Conservation (phyloP, 1,140 invertebrate genomes). For the Delia radicum region DNA sequence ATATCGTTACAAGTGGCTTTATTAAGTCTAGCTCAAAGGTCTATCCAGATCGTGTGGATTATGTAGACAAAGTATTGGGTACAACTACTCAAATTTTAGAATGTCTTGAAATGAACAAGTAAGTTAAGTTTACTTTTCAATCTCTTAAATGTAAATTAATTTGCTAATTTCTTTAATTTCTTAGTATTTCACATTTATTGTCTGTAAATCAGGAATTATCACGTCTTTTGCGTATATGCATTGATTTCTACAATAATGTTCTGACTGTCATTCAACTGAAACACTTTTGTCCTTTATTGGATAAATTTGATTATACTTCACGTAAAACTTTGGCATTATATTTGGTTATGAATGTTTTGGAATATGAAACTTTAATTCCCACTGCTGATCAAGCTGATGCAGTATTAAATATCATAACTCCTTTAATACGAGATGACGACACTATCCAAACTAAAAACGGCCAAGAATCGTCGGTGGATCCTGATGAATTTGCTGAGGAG, state of each 20-base stretch:
- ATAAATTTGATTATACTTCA: constrained; percentile 88
- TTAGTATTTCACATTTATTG: constrained; percentile 47
- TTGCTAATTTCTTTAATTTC: background rate
- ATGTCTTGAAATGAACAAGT: constrained; percentile 75
- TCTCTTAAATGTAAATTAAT: too few relatives aligned
- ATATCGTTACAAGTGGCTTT: constrained; percentile 94
- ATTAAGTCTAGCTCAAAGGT: constrained; percentile 92
- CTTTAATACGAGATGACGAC: constrained; percentile 85
- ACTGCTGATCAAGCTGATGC: constrained; percentile 82
- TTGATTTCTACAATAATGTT: constrained; percentile 93
- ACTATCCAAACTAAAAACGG: constrained; percentile 54
- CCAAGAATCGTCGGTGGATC: constrained; percentile 60
- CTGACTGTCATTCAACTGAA: constrained; percentile 80
- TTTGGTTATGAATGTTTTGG: constrained; percentile 60
- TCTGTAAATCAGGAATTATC: constrained; percentile 71
- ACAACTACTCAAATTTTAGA: constrained; percentile 86
- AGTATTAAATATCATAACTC: constrained; percentile 78
- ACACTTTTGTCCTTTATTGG: constrained; percentile 82
- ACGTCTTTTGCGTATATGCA: constrained; percentile 89
- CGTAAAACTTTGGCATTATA: constrained; percentile 85
- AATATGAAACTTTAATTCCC: constrained; percentile 82
- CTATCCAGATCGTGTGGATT: constrained; percentile 91
- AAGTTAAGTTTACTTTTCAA: constrained; percentile 46
- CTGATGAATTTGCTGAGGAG: constrained; percentile 97
- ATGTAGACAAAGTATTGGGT: constrained; percentile 92